These are phyloP conservation scores for Bombus difficillimus DNA, from an alignment of 1,140 invertebrate genomes.

Conservation along the genomic window DNA sequence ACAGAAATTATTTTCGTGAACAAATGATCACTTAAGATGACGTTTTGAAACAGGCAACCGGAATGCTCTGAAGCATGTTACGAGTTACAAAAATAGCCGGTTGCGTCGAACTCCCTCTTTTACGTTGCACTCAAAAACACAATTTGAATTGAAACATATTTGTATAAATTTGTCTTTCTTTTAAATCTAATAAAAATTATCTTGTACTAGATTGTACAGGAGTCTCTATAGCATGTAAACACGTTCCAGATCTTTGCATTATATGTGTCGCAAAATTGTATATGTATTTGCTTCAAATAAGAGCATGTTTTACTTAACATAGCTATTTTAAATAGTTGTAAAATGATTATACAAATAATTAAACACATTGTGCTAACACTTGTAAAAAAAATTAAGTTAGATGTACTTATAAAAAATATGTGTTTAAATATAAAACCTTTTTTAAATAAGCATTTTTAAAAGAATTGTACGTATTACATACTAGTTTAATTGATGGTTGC, in stretches of 20 bases:
- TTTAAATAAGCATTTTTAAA: no score
- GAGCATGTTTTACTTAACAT: background rate
- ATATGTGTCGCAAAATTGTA: background rate
- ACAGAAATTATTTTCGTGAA: constrained; percentile 55
- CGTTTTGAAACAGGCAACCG: constrained; percentile 64
- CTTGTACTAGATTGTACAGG: no score
- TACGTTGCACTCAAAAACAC: background rate
- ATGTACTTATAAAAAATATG: no score
- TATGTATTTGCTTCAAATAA: background rate
- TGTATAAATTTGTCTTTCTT: background rate
- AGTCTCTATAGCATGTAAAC: background rate
- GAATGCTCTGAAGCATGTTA: constrained; percentile 57
- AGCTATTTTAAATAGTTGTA: background rate
- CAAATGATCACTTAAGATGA: constrained; percentile 51
- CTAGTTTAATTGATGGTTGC: constrained; percentile 14
- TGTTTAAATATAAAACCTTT: background rate
- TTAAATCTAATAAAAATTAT: background rate
- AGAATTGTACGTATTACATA: background rate
- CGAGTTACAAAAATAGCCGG: constrained; percentile 45
- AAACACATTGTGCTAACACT: background rate
- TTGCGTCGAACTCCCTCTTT: constrained; percentile 40
- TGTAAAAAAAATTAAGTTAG: background rate
- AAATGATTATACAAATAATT: background rate
- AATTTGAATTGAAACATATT: constrained; percentile 22
- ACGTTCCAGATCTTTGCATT: background rate